Evolutionary conservation across 2,797 vertebrate genomes (phyloP), one percentile per base, ranked within the genome.

Genomic region (Chaetophractus vellerosus): DNA sequence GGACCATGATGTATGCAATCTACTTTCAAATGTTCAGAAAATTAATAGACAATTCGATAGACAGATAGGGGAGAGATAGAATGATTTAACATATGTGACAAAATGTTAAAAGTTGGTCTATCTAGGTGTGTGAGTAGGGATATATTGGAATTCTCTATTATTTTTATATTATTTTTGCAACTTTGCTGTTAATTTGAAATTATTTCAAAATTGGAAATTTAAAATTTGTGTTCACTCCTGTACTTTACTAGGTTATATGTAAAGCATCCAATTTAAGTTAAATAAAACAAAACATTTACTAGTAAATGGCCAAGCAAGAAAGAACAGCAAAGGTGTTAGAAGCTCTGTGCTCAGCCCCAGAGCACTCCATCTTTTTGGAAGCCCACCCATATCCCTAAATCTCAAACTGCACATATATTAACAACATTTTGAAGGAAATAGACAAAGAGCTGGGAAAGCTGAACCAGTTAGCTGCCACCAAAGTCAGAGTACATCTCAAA

Each of bases 251-350:
- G 28, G 68, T 90, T 9, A 18, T 26, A 81, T 50, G 55, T 26
- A 91, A 83, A 88, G 36, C 10, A 91, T 31, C 23, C 28, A 88
- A 94, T 78, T 21, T 91, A 78, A 80, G 4, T 5, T 26, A 21
- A 55, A 38, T 74, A 87, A 61, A 68, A 19, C 45, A 66, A 81
- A 64, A 71, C 4, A 2, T 31, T 57, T 86, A 59, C 19, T 88
- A 79, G 50, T 50, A 59, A 74, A 82, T 78, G 19, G 36, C 28
- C 26, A 50, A 88, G 64, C 45, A 93, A 93, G 76, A 68, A 69
- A 75, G 18, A 83, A 15, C n/a, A 82, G 8, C 7, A 69, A 84
- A 59, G 28, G 2, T 66, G 55, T 79, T 31, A n/a, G 59, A 89
- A 86, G 61, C 23, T 48, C 3, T 24, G 23, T 52, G 28, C 36